Evolutionary conservation across 2,113 vertebrate genomes (phyloP).

Genomic region (Nymphicus hollandicus): DNA sequence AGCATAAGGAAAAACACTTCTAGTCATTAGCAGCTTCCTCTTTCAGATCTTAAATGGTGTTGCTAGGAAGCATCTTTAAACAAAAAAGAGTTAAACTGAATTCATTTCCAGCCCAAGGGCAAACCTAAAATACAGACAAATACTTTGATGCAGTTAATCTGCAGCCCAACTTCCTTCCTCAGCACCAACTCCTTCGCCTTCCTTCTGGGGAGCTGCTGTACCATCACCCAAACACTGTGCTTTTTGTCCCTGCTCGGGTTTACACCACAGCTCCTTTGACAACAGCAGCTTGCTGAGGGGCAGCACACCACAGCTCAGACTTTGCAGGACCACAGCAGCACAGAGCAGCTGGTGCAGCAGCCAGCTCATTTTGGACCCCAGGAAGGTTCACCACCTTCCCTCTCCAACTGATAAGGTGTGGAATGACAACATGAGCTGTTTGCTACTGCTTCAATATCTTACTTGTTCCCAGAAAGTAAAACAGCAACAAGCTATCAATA

Average conservation of each 20-base stretch:
- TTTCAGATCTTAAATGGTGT: neutral
- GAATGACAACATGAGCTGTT: neutral
- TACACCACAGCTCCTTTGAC: neutral
- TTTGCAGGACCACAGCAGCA: fast-evolving
- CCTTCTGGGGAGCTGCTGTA: neutral
- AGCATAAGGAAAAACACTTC: neutral
- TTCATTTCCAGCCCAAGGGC: neutral
- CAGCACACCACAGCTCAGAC: fast-evolving
- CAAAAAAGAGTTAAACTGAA: neutral
- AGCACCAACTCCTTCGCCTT: neutral
- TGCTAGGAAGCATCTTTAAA: neutral
- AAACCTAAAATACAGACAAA: neutral
- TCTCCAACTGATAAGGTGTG: neutral
- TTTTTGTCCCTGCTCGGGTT: neutral
- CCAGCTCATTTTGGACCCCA: fast-evolving
- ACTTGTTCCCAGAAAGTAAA: neutral
- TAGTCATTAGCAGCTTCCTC: neutral
- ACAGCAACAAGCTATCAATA: neutral
- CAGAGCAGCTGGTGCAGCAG: neutral
- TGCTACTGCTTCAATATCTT: neutral
- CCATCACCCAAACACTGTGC: neutral
- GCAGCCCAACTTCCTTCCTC: neutral
- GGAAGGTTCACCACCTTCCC: neutral
- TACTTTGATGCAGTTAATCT: neutral
- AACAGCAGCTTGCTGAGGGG: neutral